Conservation (phyloP, 1,140 invertebrate genomes). For the Leptinotarsa undecemlineata region DNA sequence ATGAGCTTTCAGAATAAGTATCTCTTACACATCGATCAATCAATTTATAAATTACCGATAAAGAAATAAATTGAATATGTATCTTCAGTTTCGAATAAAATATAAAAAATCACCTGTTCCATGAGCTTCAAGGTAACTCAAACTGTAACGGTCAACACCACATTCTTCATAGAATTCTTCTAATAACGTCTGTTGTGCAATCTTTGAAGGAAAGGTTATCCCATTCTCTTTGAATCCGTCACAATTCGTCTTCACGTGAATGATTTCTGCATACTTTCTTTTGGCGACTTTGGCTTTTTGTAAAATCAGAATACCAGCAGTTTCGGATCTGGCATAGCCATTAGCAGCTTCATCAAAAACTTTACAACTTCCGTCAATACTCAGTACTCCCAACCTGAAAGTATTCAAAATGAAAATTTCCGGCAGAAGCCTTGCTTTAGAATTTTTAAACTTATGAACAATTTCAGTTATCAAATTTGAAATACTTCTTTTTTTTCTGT, state of each 20-base stretch:
- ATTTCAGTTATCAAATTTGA: too few species aligned
- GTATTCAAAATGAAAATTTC: too few species aligned
- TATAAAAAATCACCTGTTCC: slow-evolving; percentile 68
- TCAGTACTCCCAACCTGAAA: slow-evolving; percentile 79
- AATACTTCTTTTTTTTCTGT: too few species aligned
- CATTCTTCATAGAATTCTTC: slow-evolving; percentile 87
- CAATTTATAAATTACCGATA: neutral
- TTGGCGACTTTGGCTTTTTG: slow-evolving; percentile 81
- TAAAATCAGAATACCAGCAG: slow-evolving; percentile 75
- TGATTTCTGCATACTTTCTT: slow-evolving; percentile 65
- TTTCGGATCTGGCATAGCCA: slow-evolving; percentile 78
- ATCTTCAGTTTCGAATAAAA: neutral
- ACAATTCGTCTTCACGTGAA: slow-evolving; percentile 73
- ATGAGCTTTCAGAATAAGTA: too few species aligned
- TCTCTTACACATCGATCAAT: too few species aligned
- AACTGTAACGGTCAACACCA: slow-evolving; percentile 67
- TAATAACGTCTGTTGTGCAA: slow-evolving; percentile 78
- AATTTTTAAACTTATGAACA: too few species aligned
- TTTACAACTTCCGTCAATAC: slow-evolving; percentile 83
- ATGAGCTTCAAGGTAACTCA: slow-evolving; percentile 90
- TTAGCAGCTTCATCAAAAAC: slow-evolving; percentile 84
- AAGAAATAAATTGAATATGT: neutral
- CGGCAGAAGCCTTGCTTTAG: too few species aligned
- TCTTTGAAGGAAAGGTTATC: slow-evolving; percentile 89
- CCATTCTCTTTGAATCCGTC: slow-evolving; percentile 77